These are phyloP conservation scores for Mantis religiosa DNA, from an alignment of 2,888 invertebrate species.

Conservation along the genomic window DNA sequence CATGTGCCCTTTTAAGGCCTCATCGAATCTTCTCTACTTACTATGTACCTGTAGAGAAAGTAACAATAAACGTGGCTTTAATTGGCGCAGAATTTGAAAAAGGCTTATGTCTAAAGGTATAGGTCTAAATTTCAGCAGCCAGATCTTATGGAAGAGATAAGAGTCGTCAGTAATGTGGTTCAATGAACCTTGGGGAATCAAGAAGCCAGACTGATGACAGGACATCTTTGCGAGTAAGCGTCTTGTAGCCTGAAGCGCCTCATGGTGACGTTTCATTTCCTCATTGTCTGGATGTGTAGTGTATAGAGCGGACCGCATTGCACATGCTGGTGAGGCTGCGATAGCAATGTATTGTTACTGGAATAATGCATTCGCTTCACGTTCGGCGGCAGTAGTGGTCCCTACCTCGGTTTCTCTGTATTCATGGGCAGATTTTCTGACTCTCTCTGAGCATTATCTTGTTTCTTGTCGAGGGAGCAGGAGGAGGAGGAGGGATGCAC, in stretches of 20 bases:
- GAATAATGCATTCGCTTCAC: neutral
- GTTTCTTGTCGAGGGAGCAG: neutral
- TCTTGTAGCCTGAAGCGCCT: neutral
- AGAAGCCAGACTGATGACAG: neutral
- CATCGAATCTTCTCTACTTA: too few species aligned
- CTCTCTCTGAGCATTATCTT: neutral
- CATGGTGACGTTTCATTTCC: slow-evolving; percentile 13
- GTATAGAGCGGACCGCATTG: neutral
- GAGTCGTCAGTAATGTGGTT: too few species aligned
- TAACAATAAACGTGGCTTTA: too few species aligned
- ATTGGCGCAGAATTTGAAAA: too few species aligned
- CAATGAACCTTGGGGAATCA: too few species aligned
- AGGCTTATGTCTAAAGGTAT: too few species aligned
- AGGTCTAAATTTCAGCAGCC: too few species aligned
- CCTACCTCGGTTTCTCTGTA: neutral
- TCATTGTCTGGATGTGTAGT: slow-evolving; percentile 9
- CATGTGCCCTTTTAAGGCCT: too few species aligned
- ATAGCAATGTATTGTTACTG: neutral
- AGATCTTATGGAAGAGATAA: too few species aligned
- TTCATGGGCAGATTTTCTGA: neutral
- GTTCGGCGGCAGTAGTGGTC: neutral
- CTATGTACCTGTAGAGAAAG: too few species aligned
- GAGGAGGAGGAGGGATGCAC: neutral
- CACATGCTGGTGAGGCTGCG: neutral
- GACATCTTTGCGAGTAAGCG: neutral